These are phyloP conservation scores for Papilio dardanus DNA, from an alignment of 1,140 invertebrate genomes.

Conservation along the genomic window DNA sequence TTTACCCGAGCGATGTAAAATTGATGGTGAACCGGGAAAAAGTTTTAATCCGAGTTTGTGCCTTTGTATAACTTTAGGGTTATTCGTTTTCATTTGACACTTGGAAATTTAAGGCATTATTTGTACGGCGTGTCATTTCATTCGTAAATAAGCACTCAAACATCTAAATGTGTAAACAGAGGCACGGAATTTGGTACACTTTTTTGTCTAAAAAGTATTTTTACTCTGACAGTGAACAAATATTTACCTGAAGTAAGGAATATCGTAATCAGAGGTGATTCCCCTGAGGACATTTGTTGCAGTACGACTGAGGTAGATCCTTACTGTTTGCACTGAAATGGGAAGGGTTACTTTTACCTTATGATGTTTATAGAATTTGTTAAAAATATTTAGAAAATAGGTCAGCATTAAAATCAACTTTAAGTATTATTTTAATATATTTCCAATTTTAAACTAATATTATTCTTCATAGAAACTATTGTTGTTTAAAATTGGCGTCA, in stretches of 20 bases:
- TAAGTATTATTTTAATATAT: too few relatives aligned
- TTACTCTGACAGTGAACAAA: background rate
- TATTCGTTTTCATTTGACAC: background rate
- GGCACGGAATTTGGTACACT: too few relatives aligned
- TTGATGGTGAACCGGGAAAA: background rate
- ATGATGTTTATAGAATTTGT: background rate
- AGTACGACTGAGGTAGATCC: background rate
- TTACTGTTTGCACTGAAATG: background rate
- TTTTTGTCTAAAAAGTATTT: background rate
- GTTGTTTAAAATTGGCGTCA: too few relatives aligned
- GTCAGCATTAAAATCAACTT: too few relatives aligned
- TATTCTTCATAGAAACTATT: background rate
- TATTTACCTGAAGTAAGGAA: background rate
- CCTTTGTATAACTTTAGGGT: background rate
- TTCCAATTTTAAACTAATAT: background rate
- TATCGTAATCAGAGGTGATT: background rate
- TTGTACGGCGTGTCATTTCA: too few relatives aligned
- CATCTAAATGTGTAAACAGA: too few relatives aligned
- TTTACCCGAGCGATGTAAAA: constrained; percentile 3
- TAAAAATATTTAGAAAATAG: background rate
- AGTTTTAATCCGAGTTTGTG: background rate
- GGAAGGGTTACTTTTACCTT: background rate
- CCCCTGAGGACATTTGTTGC: background rate
- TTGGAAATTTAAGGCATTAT: background rate
- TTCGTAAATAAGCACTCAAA: too few relatives aligned